Evolutionary conservation across 2,113 vertebrate species (phyloP), one percentile per base, ranked within the genome.

Genomic region (Mastomys coucha): DNA sequence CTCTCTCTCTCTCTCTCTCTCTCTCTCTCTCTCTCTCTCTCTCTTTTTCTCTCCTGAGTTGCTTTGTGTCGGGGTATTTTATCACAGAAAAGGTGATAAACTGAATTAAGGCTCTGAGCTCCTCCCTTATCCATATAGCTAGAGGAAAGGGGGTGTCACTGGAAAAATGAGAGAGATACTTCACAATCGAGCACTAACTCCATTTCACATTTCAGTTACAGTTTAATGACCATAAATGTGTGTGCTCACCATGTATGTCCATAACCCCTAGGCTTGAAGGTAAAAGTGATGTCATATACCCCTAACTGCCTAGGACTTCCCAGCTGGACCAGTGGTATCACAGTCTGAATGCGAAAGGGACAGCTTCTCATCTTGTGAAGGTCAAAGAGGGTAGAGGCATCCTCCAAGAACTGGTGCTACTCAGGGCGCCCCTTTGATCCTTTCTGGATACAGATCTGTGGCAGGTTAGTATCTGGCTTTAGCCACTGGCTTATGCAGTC

Each of bases 381-480:
- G 26, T 36, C 77, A 51, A 36, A 78, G 39, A 39, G 0, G 20
- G 24, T n/a, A 28, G 36, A 2, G 16, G 22, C 14, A 42, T 16
- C 67, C 3, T 39, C 16, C 0, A 0, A 28, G 9, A 1, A 2
- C 67, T 72, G 26, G 28, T 2, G 0, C 60, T 84, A 26, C 11
- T 31, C 53, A 36, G 56, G 14, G 36, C 49, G 22, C 1, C 7
- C n/a, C 33, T n/a, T 70, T 31, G 53, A 67, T 63, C 8, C 3
- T 5, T 2, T 67, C 39, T 51, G 24, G 77, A 45, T 42, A 49
- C 56, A 56, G 53, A 11, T 70, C 17, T 56, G 58, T 49, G 60
- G 45, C 12, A 6, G 12, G 33, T 28, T 67, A 24, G 20, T 9
- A 20, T 19, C 75, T 24, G 24, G 70, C 65, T 2, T 56, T 39